A percentile compares a stretch with the other conserved stretches of the same genome.
Conservation (phyloP, 30 jellyfish, hydroid and myxozoan genomes). For the Hydractinia symbiolongicarpus region DNA sequence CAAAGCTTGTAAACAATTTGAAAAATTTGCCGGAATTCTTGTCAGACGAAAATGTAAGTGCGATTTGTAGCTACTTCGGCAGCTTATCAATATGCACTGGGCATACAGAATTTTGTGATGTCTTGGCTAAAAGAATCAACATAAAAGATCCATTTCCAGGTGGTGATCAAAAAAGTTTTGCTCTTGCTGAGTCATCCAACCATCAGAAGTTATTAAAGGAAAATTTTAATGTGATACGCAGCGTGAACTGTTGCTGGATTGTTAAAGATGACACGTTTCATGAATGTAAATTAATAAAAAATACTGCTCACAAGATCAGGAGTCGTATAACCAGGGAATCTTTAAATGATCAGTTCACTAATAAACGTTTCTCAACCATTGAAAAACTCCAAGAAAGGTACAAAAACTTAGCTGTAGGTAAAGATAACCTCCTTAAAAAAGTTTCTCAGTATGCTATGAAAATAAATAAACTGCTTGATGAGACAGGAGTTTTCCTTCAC, state of each 20-base stretch:
- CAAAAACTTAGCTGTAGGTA: constrained; percentile 5
- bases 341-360: not conserved
- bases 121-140: not conserved
- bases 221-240: not conserved
- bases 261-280: not conserved
- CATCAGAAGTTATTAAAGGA: not conserved
- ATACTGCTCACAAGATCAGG: not conserved
- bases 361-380: not conserved
- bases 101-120: not conserved
- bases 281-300: not conserved
- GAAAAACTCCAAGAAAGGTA: not conserved
- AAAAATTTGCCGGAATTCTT: too few species aligned
- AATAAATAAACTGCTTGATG: not conserved
- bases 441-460: constrained; percentile 7
- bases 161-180: not conserved
- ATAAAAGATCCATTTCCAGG: not conserved
- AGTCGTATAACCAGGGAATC: not conserved
- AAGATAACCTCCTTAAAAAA: not conserved
- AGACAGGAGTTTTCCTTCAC: not conserved
- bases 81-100: too few species aligned
- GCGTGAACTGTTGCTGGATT: not conserved
- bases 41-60: not conserved
- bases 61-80: too few species aligned
- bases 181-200: not conserved
- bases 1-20: too few species aligned